phyloP scores from a whole-genome alignment of 92 coral and sea anemone species.

The Meandrina meandrites region DNA sequence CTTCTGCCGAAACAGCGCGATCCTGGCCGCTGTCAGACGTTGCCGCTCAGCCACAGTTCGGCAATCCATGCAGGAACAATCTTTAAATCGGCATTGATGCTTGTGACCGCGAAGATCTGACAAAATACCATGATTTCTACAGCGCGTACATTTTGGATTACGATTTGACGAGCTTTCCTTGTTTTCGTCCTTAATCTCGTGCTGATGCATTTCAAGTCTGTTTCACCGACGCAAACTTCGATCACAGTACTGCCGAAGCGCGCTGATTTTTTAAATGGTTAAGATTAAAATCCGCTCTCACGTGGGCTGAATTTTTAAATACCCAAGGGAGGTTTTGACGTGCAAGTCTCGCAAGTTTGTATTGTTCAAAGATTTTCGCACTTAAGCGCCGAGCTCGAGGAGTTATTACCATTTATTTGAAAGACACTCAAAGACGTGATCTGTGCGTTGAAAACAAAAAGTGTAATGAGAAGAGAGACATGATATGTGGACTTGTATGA shows the following conservation, averaged over 20 bases:
- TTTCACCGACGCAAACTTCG: not conserved
- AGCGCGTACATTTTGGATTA: conserved; percentile 90
- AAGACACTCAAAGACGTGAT: conserved; percentile 4
- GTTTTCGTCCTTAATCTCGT: conserved; percentile 67
- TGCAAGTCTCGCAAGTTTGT: conserved; percentile 57
- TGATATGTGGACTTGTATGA: not conserved
- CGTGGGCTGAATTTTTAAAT: conserved; percentile 46
- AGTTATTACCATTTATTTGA: not conserved
- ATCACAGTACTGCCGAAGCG: conserved; percentile 18
- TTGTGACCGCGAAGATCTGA: conserved; percentile 97
- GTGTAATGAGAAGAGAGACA: not conserved
- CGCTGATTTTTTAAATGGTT: conserved; percentile 24
- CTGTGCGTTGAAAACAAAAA: not conserved
- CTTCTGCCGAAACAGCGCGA: conserved; percentile 89
- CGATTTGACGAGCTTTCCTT: conserved; percentile 56
- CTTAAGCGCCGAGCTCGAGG: conserved; percentile 16
- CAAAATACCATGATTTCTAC: conserved; percentile 92
- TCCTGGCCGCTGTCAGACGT: conserved; percentile 91
- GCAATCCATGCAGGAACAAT: conserved; percentile 87
- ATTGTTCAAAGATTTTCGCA: conserved; percentile 66
- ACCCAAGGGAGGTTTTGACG: conserved; percentile 56
- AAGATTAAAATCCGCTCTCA: conserved; percentile 44
- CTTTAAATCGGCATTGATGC: conserved; percentile 91
- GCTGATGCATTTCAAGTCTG: conserved; percentile 28
- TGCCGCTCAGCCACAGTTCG: conserved; percentile 91